Evolutionary conservation across 1,140 invertebrate genomes (phyloP).

Genomic region (Phymastichus coffea): DNA sequence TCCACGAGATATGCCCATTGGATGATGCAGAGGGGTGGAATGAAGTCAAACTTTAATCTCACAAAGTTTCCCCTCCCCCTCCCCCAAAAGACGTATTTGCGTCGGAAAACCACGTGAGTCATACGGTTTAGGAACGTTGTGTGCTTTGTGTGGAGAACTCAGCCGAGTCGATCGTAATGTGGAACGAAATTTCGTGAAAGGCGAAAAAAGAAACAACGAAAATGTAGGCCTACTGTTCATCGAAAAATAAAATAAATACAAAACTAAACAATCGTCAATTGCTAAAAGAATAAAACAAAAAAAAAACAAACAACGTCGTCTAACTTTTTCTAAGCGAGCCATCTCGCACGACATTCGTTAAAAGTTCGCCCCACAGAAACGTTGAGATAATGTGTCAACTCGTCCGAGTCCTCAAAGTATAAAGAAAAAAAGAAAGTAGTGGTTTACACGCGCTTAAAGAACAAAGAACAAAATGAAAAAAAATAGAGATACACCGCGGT

Average conservation of each 20-base stretch:
- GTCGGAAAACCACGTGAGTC: not conserved
- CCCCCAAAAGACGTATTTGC: not conserved
- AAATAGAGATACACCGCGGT: conserved; percentile 2
- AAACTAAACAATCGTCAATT: not conserved
- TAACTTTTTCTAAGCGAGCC: no score
- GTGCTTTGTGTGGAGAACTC: not conserved
- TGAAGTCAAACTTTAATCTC: no score
- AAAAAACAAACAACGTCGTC: no score
- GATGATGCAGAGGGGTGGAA: no score
- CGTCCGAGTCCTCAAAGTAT: no score
- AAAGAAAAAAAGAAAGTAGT: no score
- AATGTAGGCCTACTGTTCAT: not conserved
- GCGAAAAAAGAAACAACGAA: not conserved
- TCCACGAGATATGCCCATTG: conserved; percentile 20
- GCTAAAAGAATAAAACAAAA: not conserved
- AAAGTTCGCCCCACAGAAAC: no score
- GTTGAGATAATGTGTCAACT: no score
- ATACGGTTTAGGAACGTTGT: not conserved
- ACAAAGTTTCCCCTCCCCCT: no score
- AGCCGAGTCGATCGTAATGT: conserved; percentile 1
- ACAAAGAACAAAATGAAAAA: not conserved
- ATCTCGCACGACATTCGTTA: no score
- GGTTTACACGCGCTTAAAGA: not conserved
- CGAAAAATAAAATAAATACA: not conserved
- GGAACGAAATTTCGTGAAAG: no score